Evolutionary conservation across 2,797 vertebrate species (phyloP).

Genomic region (Anguilla pacifica): DNA sequence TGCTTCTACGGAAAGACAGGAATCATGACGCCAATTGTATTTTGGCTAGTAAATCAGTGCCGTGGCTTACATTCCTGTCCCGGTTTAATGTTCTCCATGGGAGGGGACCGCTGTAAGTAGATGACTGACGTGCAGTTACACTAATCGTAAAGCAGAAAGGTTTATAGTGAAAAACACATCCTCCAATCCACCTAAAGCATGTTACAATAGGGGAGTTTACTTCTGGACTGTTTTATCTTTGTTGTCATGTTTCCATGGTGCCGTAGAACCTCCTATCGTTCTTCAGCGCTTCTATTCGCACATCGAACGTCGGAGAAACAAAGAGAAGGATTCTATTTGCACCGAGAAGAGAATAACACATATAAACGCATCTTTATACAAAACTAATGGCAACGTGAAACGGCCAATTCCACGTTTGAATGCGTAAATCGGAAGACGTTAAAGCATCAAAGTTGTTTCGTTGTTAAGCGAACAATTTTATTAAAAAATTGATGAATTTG

Average conservation of each 20-base stretch:
- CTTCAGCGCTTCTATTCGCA: not conserved
- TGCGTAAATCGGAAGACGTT: not conserved
- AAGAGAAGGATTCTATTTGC: not conserved
- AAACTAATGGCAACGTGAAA: not conserved
- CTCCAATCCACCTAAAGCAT: conserved; percentile 52
- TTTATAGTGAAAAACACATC: conserved; percentile 20
- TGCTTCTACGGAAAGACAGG: not conserved
- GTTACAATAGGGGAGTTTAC: conserved; percentile 27
- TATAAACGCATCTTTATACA: not conserved
- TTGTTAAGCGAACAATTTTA: not conserved
- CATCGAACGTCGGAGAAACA: not conserved
- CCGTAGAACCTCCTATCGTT: not conserved
- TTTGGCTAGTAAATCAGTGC: conserved; percentile 51
- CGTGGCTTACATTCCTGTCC: conserved; percentile 27
- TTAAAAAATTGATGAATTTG: not conserved
- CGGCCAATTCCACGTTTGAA: not conserved
- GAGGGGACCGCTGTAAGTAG: conserved; percentile 27
- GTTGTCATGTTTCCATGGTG: conserved; percentile 71
- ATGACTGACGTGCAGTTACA: conserved; percentile 37
- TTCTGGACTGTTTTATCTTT: conserved; percentile 57
- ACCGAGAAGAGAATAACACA: not conserved
- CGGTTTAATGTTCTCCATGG: conserved; percentile 42
- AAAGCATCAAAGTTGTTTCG: not conserved
- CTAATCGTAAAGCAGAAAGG: conserved; percentile 40
- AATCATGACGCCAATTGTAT: not conserved